These are phyloP conservation scores for Sicus ferrugineus DNA, from an alignment of 2,888 invertebrate genomes.

Conservation along the genomic window DNA sequence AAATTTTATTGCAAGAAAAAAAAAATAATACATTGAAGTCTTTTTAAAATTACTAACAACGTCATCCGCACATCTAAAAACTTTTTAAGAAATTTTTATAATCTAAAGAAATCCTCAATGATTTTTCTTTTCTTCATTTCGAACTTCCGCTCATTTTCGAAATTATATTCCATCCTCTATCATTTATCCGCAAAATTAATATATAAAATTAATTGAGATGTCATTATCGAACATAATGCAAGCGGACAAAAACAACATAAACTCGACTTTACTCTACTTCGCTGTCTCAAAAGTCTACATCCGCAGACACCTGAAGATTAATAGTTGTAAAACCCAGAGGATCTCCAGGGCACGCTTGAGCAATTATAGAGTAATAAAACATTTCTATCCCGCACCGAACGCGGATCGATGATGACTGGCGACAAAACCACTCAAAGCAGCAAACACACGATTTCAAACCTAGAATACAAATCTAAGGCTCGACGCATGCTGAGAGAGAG, in stretches of 20 bases:
- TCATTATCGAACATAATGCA: constrained; percentile 20
- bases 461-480: neutral
- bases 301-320: neutral
- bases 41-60: no score
- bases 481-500: neutral
- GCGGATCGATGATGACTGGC: constrained; percentile 15
- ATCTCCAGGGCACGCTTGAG: constrained; percentile 28
- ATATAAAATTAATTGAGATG: constrained; percentile 28
- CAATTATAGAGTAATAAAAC: constrained; percentile 30
- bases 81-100: no score
- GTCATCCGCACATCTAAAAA: no score
- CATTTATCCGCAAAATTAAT: constrained; percentile 20
- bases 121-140: no score
- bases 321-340: constrained; percentile 9
- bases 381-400: constrained; percentile 11
- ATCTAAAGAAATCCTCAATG: no score
- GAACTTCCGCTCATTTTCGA: neutral
- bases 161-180: neutral
- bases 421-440: neutral
- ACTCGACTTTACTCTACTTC: no score
- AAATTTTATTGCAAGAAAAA: no score
- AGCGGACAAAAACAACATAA: no score
- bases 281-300: no score
- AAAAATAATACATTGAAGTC: no score
- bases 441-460: neutral